These are phyloP conservation scores for Actenoides hombroni DNA, from an alignment of 2,113 vertebrate genomes.

Conservation along the genomic window DNA sequence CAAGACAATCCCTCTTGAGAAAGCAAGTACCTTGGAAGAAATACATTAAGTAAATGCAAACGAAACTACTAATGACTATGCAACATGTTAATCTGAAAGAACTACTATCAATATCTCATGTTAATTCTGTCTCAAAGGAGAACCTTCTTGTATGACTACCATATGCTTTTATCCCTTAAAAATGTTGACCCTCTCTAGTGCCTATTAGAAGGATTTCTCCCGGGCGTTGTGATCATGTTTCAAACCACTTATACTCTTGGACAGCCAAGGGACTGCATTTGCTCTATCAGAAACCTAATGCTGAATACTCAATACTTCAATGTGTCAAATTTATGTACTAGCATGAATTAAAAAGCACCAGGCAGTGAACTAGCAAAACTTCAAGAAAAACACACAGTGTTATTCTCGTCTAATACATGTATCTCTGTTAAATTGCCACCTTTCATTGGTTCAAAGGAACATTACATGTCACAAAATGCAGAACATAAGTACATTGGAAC, in stretches of 20 bases:
- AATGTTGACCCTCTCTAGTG: slow-evolving; percentile 13
- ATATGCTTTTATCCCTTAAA: slow-evolving; percentile 64
- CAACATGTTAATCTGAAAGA: slow-evolving; percentile 45
- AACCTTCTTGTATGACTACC: slow-evolving; percentile 34
- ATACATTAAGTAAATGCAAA: slow-evolving; percentile 45
- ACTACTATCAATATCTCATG: slow-evolving; percentile 43
- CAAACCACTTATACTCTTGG: slow-evolving; percentile 57
- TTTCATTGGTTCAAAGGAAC: neutral
- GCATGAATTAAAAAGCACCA: slow-evolving; percentile 51
- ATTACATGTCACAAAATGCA: neutral
- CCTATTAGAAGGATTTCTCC: slow-evolving; percentile 47
- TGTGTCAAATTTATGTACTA: slow-evolving; percentile 29
- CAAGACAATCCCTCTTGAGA: neutral
- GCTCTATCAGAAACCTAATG: slow-evolving; percentile 48
- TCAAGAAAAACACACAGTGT: neutral
- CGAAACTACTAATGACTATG: slow-evolving; percentile 15
- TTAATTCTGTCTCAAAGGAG: slow-evolving; percentile 54
- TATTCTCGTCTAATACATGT: neutral
- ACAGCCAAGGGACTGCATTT: slow-evolving; percentile 62
- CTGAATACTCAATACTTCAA: slow-evolving; percentile 53
- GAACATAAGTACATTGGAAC: neutral
- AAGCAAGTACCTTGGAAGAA: slow-evolving; percentile 15
- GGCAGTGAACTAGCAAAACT: slow-evolving; percentile 41
- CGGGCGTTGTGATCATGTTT: slow-evolving; percentile 35
- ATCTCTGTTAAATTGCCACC: neutral